Evolutionary conservation across 1,140 invertebrate genomes (phyloP), one percentile per base, ranked within the genome.

Genomic region (Dryas iulia): DNA sequence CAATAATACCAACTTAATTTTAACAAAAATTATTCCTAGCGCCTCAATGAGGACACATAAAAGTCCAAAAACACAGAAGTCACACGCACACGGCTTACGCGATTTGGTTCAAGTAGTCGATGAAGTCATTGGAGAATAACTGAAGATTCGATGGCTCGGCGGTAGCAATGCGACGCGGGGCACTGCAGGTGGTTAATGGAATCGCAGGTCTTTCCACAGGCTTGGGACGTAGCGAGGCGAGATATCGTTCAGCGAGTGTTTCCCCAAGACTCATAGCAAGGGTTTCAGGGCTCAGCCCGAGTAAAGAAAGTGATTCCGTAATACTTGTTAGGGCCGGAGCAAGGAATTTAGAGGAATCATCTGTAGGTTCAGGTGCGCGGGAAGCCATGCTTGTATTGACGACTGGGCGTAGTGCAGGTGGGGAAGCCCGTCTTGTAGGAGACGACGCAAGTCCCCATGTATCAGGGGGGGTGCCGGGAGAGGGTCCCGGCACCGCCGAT

Each of bases 401-500:
- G 67, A 92, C 92, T 54, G 92, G 92, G 25, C 92, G 85, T n/a
- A 92, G 77, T 2, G 89, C 86, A 14, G 90, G 83, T 5, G 92
- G 89, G 25, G 89, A 88, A 33, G 87, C 84, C 64, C 87, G 86
- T 23, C 84, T 81, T n/a, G 87, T 82, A 14, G 88, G 90, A 57
- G 89, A 83, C 69, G 85, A 80, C 69, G 88, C 82, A 59, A 82
- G 76, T 39, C 79, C 81, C 83, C 83, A 86, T 3, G 81, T 25
- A 28, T 88, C 84, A 57, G 80, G 86, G 77, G 86, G 83, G 84
- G 87, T 86, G 84, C 89, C 85, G 80, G 88, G 87, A 73, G 83
- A 87, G 74, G 86, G 83, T 76, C 89, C 94, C 90, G 94, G 93
- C 93, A 94, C 92, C 92, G 94, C 95, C 92, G 94, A 93, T 93